A percentile compares a stretch with the other conserved stretches of the same genome.
phyloP scores from a whole-genome alignment of 2,888 invertebrate species.

The Choristoneura rosaceana region DNA sequence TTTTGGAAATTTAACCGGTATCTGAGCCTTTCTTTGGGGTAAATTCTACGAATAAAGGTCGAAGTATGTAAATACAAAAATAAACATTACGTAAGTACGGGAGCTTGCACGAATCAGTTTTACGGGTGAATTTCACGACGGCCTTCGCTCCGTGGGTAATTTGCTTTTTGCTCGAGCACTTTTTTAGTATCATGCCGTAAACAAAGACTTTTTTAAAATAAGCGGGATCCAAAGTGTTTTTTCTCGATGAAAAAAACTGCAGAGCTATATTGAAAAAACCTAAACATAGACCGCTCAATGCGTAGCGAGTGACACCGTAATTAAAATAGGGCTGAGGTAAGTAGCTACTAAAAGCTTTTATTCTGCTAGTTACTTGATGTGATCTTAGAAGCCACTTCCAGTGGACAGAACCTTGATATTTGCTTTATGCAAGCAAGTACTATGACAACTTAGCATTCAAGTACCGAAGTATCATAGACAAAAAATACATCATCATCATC shows the following conservation, averaged over 20 bases:
- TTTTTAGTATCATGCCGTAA: constrained; percentile 12
- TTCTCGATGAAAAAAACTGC: not conserved
- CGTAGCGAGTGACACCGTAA: not conserved
- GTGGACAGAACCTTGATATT: too few relatives aligned
- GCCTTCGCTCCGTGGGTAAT: constrained; percentile 22
- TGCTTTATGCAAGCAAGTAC: too few relatives aligned
- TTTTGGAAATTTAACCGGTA: too few relatives aligned
- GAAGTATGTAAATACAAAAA: not conserved
- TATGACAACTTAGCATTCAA: too few relatives aligned
- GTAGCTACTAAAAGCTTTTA: not conserved
- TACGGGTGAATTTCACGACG: constrained; percentile 17
- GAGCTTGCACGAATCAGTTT: constrained; percentile 13
- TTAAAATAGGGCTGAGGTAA: not conserved
- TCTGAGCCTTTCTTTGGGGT: too few relatives aligned
- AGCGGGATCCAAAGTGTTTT: not conserved
- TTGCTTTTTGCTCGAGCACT: constrained; percentile 16
- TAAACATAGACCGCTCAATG: not conserved
- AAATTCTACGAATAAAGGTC: too few relatives aligned
- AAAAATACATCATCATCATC: too few relatives aligned
- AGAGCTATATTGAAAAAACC: not conserved
- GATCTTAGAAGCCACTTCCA: not conserved
- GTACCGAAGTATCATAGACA: too few relatives aligned
- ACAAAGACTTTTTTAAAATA: constrained; percentile 19
- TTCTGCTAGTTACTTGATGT: not conserved
- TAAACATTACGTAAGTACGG: not conserved